Percentiles rank a stretch among this genome's conserved stretches.
phyloP scores from a whole-genome alignment of 2,888 invertebrate genomes.

The Camponotus fellah region DNA sequence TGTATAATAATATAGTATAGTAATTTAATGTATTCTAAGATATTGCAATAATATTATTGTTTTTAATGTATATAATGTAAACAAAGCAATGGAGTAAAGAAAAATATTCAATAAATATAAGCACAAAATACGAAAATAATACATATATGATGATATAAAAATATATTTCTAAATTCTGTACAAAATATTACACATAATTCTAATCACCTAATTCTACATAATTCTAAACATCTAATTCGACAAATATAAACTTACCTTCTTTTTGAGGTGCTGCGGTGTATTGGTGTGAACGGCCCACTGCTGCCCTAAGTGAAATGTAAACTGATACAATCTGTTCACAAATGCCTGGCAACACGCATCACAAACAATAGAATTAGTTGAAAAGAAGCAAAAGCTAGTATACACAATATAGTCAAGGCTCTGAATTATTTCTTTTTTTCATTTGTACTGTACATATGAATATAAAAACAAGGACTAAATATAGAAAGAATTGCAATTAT shows the following conservation, averaged over 20 bases:
- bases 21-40: neutral
- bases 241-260: conserved; percentile 87
- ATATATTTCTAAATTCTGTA: neutral
- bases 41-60: conserved; percentile 3
- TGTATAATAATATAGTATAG: too few relatives aligned
- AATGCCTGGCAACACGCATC: conserved; percentile 88
- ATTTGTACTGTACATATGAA: conserved; percentile 25
- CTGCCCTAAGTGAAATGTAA: conserved; percentile 93
- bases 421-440: conserved; percentile 29
- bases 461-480: conserved; percentile 17
- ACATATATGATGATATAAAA: neutral
- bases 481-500: neutral
- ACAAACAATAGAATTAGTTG: conserved; percentile 85
- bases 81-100: neutral
- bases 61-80: neutral
- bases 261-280: conserved; percentile 89
- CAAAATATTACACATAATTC: neutral
- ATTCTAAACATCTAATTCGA: conserved; percentile 7
- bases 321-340: conserved; percentile 90
- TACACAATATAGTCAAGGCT: conserved; percentile 67
- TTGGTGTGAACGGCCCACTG: conserved; percentile 90
- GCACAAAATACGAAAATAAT: neutral
- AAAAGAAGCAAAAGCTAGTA: conserved; percentile 84
- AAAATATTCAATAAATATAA: neutral
- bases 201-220: conserved; percentile 9